Percentiles rank a stretch among this genome's conserved stretches.
These are phyloP conservation scores for Sminthurides bifidus DNA, from an alignment of 1,140 invertebrate genomes.

Conservation along the genomic window DNA sequence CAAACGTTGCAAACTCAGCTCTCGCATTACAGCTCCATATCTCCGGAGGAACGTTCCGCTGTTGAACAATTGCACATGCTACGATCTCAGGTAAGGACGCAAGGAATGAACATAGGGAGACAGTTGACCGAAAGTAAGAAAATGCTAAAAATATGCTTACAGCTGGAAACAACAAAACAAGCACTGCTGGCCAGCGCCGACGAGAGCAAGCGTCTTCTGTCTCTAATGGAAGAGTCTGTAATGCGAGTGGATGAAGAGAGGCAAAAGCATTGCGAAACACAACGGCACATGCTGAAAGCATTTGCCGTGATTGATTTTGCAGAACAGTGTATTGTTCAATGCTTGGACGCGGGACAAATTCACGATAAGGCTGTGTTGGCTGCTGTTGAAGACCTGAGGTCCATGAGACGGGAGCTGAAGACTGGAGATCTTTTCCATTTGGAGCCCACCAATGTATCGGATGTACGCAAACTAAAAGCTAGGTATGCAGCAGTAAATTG, in stretches of 20 bases:
- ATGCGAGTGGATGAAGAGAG: conserved; percentile 15
- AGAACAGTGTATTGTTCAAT: conserved; percentile 16
- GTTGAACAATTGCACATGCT: too few relatives aligned
- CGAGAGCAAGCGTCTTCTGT: conserved; percentile 11
- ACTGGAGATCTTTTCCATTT: conserved; percentile 18
- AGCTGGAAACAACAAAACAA: conserved; percentile 14
- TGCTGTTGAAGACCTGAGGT: conserved; percentile 21
- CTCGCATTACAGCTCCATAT: too few relatives aligned
- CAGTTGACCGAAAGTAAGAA: neutral
- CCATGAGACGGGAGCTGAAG: conserved; percentile 22
- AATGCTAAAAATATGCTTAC: neutral
- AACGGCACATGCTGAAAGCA: conserved; percentile 10
- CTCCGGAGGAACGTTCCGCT: neutral
- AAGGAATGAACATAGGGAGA: too few relatives aligned
- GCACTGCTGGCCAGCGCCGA: conserved; percentile 5
- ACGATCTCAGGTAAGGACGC: too few relatives aligned
- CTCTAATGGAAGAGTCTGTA: conserved; percentile 6
- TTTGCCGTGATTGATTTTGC: conserved; percentile 15
- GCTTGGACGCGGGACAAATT: conserved; percentile 24
- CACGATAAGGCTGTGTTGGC: conserved; percentile 14
- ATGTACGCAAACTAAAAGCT: conserved; percentile 6
- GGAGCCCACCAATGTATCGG: neutral
- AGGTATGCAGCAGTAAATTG: conserved; percentile 4
- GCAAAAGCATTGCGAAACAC: neutral
- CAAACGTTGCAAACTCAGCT: too few relatives aligned